Evolutionary conservation across 2,113 vertebrate genomes (phyloP).

Genomic region (Chaenogobius annularis): DNA sequence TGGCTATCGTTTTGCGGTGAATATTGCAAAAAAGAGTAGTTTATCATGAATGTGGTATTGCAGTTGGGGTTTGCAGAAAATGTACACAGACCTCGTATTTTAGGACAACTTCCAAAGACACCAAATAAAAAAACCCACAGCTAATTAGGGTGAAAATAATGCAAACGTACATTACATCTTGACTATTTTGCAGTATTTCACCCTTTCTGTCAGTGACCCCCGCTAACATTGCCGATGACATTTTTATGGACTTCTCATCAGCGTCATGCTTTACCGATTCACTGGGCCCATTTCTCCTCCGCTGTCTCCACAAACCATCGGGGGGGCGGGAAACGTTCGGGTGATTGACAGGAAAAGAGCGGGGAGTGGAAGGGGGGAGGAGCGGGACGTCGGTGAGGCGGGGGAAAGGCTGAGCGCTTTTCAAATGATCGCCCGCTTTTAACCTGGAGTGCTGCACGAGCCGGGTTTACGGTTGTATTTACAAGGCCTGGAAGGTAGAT

Average conservation of each 20-base stretch:
- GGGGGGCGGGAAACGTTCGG: slow-evolving; percentile 11
- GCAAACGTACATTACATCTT: background rate
- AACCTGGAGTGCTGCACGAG: slow-evolving; percentile 53
- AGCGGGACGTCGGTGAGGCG: slow-evolving; percentile 21
- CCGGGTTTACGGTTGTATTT: slow-evolving; percentile 46
- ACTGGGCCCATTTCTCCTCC: background rate
- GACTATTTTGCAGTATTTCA: background rate
- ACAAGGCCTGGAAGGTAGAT: too few species aligned
- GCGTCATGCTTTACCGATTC: slow-evolving; percentile 8
- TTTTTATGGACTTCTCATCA: slow-evolving; percentile 9
- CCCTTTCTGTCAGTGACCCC: background rate
- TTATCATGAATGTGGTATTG: too few species aligned
- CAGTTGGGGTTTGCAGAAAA: too few species aligned
- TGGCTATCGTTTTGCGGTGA: too few species aligned
- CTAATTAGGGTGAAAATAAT: background rate
- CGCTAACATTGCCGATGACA: background rate
- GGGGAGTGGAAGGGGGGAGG: background rate
- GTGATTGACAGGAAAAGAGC: slow-evolving; percentile 23
- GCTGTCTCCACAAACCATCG: slow-evolving; percentile 30
- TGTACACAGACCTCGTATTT: too few species aligned
- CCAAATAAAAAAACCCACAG: too few species aligned
- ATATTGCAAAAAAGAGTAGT: too few species aligned
- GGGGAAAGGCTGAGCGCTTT: slow-evolving; percentile 39
- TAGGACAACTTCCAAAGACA: too few species aligned
- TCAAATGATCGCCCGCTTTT: slow-evolving; percentile 59